Conservation (phyloP, 2,797 vertebrate species). For the Poeciliopsis turneri region DNA sequence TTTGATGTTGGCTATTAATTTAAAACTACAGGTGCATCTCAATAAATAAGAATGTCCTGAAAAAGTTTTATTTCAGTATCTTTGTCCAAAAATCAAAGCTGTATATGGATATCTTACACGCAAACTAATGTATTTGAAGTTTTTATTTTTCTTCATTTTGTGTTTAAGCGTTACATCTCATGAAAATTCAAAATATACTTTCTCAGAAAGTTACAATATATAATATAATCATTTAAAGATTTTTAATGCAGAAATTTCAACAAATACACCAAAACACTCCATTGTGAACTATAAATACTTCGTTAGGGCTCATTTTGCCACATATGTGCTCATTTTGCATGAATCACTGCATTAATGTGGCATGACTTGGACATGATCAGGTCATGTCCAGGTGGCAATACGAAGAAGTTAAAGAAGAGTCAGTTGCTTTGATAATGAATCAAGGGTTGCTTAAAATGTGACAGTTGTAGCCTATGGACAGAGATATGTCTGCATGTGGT, state of each 20-base stretch:
- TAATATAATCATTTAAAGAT: not conserved
- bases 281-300: not conserved
- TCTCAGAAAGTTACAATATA: not conserved
- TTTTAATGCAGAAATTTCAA: not conserved
- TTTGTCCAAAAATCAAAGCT: not conserved
- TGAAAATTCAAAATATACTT: not conserved
- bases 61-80: not conserved
- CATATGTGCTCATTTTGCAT: not conserved
- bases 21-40: not conserved
- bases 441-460: too few species aligned
- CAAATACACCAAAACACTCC: not conserved
- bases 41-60: not conserved
- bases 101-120: not conserved
- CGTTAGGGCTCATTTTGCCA: not conserved
- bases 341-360: not conserved
- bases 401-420: not conserved
- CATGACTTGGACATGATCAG: not conserved
- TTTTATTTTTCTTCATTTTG: not conserved
- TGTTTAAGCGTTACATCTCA: not conserved
- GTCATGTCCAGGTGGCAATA: not conserved
- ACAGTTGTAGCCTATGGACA: too few species aligned
- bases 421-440: not conserved
- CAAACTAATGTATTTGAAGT: not conserved
- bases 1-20: not conserved
- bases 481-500: too few species aligned